Conservation (phyloP, 2,113 vertebrate genomes). For the Recurvirostra avosetta region DNA sequence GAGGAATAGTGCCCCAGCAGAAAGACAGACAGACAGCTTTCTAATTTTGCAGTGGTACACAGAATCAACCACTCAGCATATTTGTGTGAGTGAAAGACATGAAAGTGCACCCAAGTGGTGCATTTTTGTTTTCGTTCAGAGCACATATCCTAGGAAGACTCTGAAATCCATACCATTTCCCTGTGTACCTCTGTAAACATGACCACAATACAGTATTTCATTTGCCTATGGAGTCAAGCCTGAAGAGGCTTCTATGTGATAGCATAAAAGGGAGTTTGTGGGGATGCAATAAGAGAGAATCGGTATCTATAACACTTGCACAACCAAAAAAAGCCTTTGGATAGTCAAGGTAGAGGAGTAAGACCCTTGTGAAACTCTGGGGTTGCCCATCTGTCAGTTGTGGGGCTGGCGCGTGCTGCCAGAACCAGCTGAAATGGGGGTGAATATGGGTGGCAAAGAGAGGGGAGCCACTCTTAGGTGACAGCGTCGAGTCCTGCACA, state of each 20-base stretch:
- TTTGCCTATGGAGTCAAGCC: background rate
- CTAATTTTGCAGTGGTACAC: background rate
- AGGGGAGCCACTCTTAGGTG: background rate
- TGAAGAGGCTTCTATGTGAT: background rate
- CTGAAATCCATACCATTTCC: background rate
- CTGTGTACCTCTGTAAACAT: background rate
- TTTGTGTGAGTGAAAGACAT: background rate
- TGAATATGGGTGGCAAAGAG: background rate
- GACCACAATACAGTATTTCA: background rate
- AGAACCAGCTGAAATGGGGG: background rate
- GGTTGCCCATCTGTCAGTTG: background rate
- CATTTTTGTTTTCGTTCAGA: background rate
- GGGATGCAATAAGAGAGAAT: background rate
- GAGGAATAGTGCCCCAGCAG: background rate
- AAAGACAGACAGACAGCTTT: background rate
- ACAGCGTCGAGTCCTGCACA: fast-evolving
- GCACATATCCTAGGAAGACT: background rate
- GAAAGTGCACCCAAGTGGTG: background rate
- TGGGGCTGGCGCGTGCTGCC: background rate
- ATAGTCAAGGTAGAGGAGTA: background rate
- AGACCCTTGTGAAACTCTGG: background rate
- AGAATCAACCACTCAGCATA: background rate
- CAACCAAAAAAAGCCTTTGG: background rate
- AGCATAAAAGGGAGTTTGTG: background rate
- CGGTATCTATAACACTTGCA: background rate